phyloP scores from a whole-genome alignment of 2,888 invertebrate species.

The Argyresthia goedartella region DNA sequence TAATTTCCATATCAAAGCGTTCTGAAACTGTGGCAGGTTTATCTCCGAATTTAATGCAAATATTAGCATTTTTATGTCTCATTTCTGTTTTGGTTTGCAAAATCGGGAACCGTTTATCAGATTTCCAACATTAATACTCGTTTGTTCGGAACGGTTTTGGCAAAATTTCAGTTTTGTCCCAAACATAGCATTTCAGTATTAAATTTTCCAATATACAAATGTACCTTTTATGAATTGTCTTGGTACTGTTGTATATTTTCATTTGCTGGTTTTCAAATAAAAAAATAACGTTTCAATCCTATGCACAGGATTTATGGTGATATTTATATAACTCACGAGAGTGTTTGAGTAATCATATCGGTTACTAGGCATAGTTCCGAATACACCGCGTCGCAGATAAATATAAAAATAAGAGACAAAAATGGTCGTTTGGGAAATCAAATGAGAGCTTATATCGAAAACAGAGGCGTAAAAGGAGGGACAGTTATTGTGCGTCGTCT shows the following conservation, averaged over 20 bases:
- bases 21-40: constrained; percentile 13
- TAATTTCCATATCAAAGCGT: constrained; percentile 18
- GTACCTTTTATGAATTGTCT: too few relatives aligned
- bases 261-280: too few relatives aligned
- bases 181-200: too few relatives aligned
- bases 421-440: background rate
- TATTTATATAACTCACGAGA: too few relatives aligned
- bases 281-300: too few relatives aligned
- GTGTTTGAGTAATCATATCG: too few relatives aligned
- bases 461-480: background rate
- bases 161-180: too few relatives aligned
- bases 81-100: background rate
- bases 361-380: too few relatives aligned
- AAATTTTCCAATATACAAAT: background rate
- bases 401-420: background rate
- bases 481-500: background rate
- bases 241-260: too few relatives aligned
- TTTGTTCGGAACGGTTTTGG: too few relatives aligned
- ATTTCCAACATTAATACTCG: background rate
- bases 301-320: too few relatives aligned
- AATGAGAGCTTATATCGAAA: constrained; percentile 1
- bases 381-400: background rate
- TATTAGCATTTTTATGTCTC: constrained; percentile 1
- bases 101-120: background rate
- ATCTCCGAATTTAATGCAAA: constrained; percentile 10